These are phyloP conservation scores for Pipistrellus pygmaeus DNA, from an alignment of 2,797 vertebrate genomes.

Conservation along the genomic window DNA sequence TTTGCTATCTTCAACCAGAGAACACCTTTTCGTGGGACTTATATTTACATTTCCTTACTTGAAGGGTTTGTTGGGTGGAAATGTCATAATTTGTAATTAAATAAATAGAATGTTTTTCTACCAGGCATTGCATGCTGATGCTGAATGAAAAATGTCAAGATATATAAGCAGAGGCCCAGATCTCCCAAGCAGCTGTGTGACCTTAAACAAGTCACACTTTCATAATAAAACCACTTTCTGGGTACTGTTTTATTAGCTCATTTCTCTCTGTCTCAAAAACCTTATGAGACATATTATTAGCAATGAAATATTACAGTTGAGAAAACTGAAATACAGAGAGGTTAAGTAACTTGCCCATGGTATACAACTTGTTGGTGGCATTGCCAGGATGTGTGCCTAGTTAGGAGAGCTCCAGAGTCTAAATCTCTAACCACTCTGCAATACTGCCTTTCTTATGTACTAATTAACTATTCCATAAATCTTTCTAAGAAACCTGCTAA, in stretches of 20 bases:
- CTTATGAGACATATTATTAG: not conserved
- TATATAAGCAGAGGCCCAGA: not conserved
- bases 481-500: not conserved
- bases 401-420: not conserved
- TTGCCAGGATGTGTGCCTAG: not conserved
- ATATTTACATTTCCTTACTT: not conserved
- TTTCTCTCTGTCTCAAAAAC: not conserved
- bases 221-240: not conserved
- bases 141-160: not conserved
- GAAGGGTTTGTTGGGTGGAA: not conserved
- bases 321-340: not conserved
- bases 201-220: conserved; percentile 20
- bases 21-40: not conserved
- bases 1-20: not conserved
- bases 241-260: not conserved
- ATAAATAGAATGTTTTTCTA: not conserved
- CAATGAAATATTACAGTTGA: conserved; percentile 12
- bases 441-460: not conserved
- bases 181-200: not conserved
- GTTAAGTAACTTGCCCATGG: not conserved
- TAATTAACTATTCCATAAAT: not conserved
- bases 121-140: not conserved
- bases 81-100: not conserved
- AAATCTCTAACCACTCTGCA: not conserved
- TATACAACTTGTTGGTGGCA: not conserved